Percentiles rank a stretch among this genome's conserved stretches.
Conservation (phyloP, 2,888 invertebrate genomes). For the Ochropacha duplaris region DNA sequence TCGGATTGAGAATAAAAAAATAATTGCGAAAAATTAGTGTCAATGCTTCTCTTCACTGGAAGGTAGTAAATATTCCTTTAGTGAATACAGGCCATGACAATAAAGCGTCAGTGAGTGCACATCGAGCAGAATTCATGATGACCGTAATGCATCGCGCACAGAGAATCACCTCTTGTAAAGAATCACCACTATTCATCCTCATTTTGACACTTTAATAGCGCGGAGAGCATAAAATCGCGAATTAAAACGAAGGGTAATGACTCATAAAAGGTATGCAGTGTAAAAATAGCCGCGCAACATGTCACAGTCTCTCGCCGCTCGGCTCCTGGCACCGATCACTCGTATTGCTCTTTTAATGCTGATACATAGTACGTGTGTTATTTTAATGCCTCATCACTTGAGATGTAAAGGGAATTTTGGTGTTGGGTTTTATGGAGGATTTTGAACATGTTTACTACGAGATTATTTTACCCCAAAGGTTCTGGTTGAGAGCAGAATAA, state of each 20-base stretch:
- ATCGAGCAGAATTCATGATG: not conserved
- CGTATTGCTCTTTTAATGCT: slow-evolving; percentile 1
- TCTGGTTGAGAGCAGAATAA: not conserved
- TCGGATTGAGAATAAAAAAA: too few species aligned
- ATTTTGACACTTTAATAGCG: not conserved
- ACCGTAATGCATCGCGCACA: not conserved
- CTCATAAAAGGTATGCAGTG: not conserved
- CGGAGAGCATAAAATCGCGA: not conserved
- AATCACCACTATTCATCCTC: not conserved
- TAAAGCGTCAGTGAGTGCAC: not conserved
- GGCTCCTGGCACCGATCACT: not conserved
- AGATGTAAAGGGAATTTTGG: not conserved
- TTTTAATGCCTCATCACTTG: slow-evolving; percentile 1
- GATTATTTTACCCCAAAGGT: not conserved
- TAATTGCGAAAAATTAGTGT: not conserved
- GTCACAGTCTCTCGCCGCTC: not conserved
- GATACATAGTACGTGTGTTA: slow-evolving; percentile 1
- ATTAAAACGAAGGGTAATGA: slow-evolving; percentile 3
- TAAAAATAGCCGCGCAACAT: not conserved
- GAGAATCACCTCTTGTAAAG: not conserved
- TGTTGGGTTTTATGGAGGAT: not conserved
- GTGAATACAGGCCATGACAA: not conserved
- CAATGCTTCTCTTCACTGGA: not conserved
- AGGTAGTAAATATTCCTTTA: not conserved
- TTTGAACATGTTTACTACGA: not conserved